Base-by-base conservation (phyloP, 2,888 invertebrate species). In the Cremastobaeus sp. region DNA sequence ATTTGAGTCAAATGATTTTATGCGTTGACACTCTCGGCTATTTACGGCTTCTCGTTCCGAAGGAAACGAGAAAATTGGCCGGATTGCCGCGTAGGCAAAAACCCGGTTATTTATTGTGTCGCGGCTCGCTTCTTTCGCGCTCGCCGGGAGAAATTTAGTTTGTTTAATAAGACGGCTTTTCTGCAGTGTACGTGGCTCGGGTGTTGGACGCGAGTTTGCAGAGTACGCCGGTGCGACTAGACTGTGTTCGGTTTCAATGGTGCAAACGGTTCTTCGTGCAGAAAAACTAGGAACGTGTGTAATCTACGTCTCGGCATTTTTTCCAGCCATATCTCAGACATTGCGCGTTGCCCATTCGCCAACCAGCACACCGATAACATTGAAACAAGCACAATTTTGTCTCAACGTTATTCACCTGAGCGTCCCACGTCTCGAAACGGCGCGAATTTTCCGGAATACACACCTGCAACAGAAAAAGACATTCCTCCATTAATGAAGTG, bases 351-450 rank as follows among this genome's bases (percentile, higher is more conserved):
- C 17, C 28, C 30, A 50, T 28, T 64, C 52, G 34, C 35, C 34
- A 45, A 28, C 14, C 14, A 48, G 32, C 39, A 54, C 18, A 34
- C 12, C 34, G 21, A 69, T 60, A 69, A 69, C 69, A 69, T 69
- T 69, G 69, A 69, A 69, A 69, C 69, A 69, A 60, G 39, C 15
- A 59, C 1, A 69, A 60, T 54, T 54, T 69, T 60, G 69, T 60
- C 47, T 52, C 69, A 69, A 69, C 60, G 69, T 69, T 69, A 54
- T 69, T 69, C 69, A 69, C 69, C 69, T 69, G 69, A 41, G 60
- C 47, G 54, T 54, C 41, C 60, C 21, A 47, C 48, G 37, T 62
- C 60, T 48, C 43, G 70, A 20, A 54, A 70, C n/a, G 18, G 54
- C 34, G 28, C 39, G 32, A 55, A 20, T 48, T 71, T 71, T 64